A percentile compares a stretch with the other conserved stretches of the same genome.
Evolutionary conservation across 2,888 invertebrate genomes (phyloP).

Genomic region (Hemicrepidius hirtus): DNA sequence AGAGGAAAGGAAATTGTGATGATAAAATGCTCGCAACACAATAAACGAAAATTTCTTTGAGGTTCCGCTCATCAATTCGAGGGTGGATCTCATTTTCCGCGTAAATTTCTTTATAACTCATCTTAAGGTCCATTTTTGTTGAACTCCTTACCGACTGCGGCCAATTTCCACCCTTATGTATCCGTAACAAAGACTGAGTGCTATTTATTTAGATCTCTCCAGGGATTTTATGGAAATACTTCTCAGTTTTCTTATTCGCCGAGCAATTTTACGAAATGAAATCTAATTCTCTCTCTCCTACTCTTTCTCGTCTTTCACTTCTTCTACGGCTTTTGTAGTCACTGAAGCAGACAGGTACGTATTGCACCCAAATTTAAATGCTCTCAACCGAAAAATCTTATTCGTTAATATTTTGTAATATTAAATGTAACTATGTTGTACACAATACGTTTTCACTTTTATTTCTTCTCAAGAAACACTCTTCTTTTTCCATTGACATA

Average conservation of each 20-base stretch:
- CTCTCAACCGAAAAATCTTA: not conserved
- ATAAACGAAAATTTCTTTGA: conserved; percentile 52
- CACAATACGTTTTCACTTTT: too few relatives aligned
- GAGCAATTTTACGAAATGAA: conserved; percentile 57
- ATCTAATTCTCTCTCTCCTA: conserved; percentile 49
- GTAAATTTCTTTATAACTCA: conserved; percentile 63
- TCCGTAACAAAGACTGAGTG: conserved; percentile 66
- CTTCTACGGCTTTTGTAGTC: conserved; percentile 37
- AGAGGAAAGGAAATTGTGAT: conserved; percentile 48
- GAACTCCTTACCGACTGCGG: conserved; percentile 49
- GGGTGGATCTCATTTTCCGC: conserved; percentile 52
- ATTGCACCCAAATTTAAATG: not conserved
- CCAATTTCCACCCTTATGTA: conserved; percentile 62
- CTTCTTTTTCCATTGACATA: too few relatives aligned
- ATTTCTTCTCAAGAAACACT: too few relatives aligned
- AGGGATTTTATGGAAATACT: conserved; percentile 70
- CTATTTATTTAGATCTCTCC: conserved; percentile 70
- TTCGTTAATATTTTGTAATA: too few relatives aligned
- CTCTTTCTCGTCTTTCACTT: conserved; percentile 41
- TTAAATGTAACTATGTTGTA: too few relatives aligned
- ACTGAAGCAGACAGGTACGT: conserved; percentile 29
- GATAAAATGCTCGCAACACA: conserved; percentile 50
- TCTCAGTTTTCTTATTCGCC: conserved; percentile 66
- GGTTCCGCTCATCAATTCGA: conserved; percentile 51
- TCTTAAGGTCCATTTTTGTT: conserved; percentile 61